phyloP scores from a whole-genome alignment of 2,888 invertebrate species.

The Drosophila neonasuta region DNA sequence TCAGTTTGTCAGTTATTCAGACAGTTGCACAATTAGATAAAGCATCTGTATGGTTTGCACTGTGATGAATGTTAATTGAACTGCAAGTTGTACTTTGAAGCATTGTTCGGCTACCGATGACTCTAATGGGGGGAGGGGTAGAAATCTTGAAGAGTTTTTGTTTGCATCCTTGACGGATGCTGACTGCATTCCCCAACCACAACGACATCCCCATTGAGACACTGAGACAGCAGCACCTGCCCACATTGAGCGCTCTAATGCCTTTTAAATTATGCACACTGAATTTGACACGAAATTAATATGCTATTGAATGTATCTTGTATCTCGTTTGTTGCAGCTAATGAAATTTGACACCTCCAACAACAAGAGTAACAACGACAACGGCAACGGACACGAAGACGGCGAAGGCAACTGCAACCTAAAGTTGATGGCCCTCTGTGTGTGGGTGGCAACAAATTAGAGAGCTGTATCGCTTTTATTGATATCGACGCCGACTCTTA shows the following conservation, averaged over 20 bases:
- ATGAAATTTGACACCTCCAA: conserved; percentile 64
- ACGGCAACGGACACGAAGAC: background rate
- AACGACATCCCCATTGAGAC: background rate
- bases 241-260: conserved; percentile 45
- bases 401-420: conserved; percentile 11
- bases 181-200: conserved; percentile 19
- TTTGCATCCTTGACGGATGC: conserved; percentile 67
- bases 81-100: conserved; percentile 55
- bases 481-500: conserved; percentile 25
- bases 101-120: conserved; percentile 41
- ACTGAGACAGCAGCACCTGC: conserved; percentile 33
- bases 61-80: conserved; percentile 74
- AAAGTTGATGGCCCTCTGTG: conserved; percentile 40
- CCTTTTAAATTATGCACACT: conserved; percentile 43
- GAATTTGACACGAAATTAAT: conserved; percentile 47
- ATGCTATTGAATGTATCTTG: conserved; percentile 39
- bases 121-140: conserved; percentile 10
- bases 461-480: conserved; percentile 48
- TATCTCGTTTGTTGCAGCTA: conserved; percentile 66
- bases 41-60: conserved; percentile 57
- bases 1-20: conserved; percentile 32
- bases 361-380: conserved; percentile 22
- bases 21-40: conserved; percentile 67
- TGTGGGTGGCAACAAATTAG: conserved; percentile 53
- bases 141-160: conserved; percentile 47